These are phyloP conservation scores for Geodia barretti DNA, from an alignment of 37 sponge, comb jelly and placozoan species.

Conservation along the genomic window DNA sequence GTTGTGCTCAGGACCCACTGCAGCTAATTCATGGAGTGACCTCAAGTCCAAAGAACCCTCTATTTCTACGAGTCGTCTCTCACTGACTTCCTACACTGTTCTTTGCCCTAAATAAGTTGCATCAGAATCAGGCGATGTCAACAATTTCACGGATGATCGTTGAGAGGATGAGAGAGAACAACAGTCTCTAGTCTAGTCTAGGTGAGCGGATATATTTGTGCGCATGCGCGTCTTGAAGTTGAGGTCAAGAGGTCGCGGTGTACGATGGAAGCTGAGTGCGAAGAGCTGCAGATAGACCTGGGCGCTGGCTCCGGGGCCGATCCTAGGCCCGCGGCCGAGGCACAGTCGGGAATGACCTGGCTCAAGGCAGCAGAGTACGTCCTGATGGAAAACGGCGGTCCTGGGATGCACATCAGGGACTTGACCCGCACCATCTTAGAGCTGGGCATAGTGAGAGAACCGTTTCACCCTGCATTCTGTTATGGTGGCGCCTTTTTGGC, in stretches of 20 bases:
- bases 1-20: conserved; percentile 33
- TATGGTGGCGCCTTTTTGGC: no score
- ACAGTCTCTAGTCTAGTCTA: no score
- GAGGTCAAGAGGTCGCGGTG: no score
- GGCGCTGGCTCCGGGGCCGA: not conserved
- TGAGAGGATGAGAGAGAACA: no score
- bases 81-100: no score
- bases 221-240: no score
- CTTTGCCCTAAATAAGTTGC: no score
- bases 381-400: conserved; percentile 54
- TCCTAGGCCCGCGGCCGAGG: not conserved
- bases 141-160: no score
- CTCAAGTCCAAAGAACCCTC: conserved; percentile 33
- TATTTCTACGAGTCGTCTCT: not conserved
- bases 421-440: conserved; percentile 52
- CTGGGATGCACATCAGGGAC: conserved; percentile 70
- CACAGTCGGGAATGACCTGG: conserved; percentile 49
- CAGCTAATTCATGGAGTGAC: conserved; percentile 19
- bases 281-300: not conserved
- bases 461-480: no score
- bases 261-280: no score
- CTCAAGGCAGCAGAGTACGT: conserved; percentile 66
- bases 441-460: conserved; percentile 33
- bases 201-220: no score
- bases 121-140: no score